phyloP scores from a whole-genome alignment of 1,140 invertebrate genomes.

The Drosophila lini region DNA sequence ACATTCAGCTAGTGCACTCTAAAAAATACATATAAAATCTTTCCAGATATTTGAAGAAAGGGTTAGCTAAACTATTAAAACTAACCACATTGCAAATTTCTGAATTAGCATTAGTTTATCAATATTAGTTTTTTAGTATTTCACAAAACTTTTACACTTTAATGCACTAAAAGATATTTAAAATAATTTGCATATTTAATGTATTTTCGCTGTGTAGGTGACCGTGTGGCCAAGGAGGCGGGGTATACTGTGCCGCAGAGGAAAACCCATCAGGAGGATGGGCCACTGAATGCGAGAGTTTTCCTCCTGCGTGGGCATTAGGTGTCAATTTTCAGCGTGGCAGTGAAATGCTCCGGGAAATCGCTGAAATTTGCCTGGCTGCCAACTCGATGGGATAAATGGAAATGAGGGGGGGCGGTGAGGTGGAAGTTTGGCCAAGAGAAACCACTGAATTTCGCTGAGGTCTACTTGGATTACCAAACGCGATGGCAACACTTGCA shows the following conservation, averaged over 20 bases:
- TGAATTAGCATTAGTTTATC: background rate
- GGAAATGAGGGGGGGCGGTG: constrained; percentile 1
- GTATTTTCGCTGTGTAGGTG: constrained; percentile 5
- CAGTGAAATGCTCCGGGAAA: constrained; percentile 50
- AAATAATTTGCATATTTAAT: background rate
- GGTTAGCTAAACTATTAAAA: background rate
- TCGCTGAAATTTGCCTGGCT: constrained; percentile 52
- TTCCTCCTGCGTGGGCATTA: constrained; percentile 52
- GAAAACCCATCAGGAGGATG: constrained; percentile 8
- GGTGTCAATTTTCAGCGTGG: constrained; percentile 72
- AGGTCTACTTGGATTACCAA: constrained; percentile 40
- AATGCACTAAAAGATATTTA: background rate
- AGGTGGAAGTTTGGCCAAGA: background rate
- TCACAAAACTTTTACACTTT: background rate
- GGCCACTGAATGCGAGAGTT: constrained; percentile 29
- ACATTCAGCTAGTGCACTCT: constrained; percentile 16
- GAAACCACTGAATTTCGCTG: constrained; percentile 37
- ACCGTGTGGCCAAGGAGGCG: background rate
- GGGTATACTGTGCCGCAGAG: background rate
- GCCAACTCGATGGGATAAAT: constrained; percentile 30
- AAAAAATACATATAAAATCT: background rate
- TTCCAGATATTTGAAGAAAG: background rate
- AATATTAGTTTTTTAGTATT: background rate
- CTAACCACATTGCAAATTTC: background rate
- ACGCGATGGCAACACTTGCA: constrained; percentile 25